Percentiles rank a stretch among this genome's conserved stretches.
phyloP scores from a whole-genome alignment of 2,113 vertebrate genomes.

The Carassius gibelio region DNA sequence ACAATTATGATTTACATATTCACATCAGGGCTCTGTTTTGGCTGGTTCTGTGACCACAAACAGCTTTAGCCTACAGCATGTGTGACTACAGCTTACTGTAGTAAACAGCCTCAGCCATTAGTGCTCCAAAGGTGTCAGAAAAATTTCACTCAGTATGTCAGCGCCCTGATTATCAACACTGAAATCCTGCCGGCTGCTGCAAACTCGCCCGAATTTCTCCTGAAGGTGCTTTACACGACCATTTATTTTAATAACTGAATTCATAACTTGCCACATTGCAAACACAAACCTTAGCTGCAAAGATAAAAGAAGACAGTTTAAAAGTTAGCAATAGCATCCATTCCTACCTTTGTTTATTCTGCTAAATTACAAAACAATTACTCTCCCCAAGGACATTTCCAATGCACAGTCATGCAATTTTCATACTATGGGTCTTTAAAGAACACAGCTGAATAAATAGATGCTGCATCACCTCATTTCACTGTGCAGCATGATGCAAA shows the following conservation, averaged over 20 bases:
- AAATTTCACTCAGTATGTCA: constrained; percentile 25
- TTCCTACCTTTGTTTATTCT: background rate
- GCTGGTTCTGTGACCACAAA: constrained; percentile 38
- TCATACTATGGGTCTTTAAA: constrained; percentile 27
- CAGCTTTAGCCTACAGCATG: constrained; percentile 26
- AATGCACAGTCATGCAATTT: constrained; percentile 37
- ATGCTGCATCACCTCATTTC: constrained; percentile 36
- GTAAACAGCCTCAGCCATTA: constrained; percentile 36
- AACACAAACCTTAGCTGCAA: background rate
- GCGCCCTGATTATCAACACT: constrained; percentile 26
- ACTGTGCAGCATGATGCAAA: constrained; percentile 39
- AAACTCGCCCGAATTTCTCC: constrained; percentile 7
- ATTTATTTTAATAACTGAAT: constrained; percentile 3
- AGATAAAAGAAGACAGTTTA: constrained; percentile 2
- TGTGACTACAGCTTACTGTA: constrained; percentile 19
- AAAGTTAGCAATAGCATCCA: background rate
- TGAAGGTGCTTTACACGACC: background rate
- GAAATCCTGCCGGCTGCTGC: constrained; percentile 1
- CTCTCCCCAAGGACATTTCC: constrained; percentile 19
- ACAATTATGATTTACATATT: constrained; percentile 22
- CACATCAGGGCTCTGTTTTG: constrained; percentile 17
- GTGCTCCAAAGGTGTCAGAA: constrained; percentile 27
- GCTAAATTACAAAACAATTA: constrained; percentile 40
- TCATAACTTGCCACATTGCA: background rate
- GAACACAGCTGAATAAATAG: constrained; percentile 42